phyloP scores from a whole-genome alignment of 2,888 invertebrate species.

The Folsomia manolachei region DNA sequence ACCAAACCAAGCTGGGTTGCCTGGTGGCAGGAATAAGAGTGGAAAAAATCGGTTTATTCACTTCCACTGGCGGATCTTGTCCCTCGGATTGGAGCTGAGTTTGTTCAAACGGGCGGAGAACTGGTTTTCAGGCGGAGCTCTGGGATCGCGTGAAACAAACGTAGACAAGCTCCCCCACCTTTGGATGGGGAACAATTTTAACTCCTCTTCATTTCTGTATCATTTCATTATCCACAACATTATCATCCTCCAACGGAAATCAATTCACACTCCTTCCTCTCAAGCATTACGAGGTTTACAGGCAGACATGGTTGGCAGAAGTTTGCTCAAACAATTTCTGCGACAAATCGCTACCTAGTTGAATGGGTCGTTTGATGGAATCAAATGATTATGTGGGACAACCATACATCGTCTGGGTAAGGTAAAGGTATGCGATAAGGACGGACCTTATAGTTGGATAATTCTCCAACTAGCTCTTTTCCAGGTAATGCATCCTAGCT shows the following conservation, averaged over 20 bases:
- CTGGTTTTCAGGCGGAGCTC: conserved; percentile 49
- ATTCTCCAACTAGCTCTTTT: too few relatives aligned
- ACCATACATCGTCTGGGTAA: too few relatives aligned
- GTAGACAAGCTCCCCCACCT: conserved; percentile 8
- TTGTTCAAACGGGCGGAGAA: conserved; percentile 51
- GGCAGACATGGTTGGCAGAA: too few relatives aligned
- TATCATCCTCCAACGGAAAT: not conserved
- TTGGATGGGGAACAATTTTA: too few relatives aligned
- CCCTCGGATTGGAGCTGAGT: conserved; percentile 49
- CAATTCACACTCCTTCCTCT: not conserved
- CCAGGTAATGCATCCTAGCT: too few relatives aligned
- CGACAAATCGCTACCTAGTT: not conserved
- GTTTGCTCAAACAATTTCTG: not conserved
- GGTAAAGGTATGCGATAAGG: too few relatives aligned
- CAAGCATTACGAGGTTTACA: too few relatives aligned
- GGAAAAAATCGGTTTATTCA: conserved; percentile 45
- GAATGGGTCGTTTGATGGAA: not conserved
- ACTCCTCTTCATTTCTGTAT: conserved; percentile 3
- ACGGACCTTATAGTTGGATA: too few relatives aligned
- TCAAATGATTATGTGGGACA: too few relatives aligned
- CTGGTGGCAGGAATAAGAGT: conserved; percentile 25
- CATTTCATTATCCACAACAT: conserved; percentile 8
- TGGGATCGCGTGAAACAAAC: conserved; percentile 19
- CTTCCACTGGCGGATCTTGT: conserved; percentile 44
- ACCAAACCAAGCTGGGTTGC: too few relatives aligned